A percentile compares a stretch with the other conserved stretches of the same genome.
Evolutionary conservation across 2,113 vertebrate genomes (phyloP).

Genomic region (Oreochromis niloticus): DNA sequence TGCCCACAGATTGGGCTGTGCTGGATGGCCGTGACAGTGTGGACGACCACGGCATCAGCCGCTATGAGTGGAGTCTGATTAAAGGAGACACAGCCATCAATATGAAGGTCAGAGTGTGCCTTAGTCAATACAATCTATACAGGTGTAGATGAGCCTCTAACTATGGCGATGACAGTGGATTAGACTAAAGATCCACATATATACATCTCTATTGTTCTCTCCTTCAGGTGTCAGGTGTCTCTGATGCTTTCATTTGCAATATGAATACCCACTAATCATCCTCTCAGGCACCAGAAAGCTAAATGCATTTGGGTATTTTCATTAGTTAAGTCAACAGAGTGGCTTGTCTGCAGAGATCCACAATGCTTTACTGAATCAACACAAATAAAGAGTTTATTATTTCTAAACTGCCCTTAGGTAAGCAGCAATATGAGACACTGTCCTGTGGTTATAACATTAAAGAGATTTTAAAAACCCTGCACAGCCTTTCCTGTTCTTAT

Average conservation of each 20-base stretch:
- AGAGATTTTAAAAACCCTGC: not conserved
- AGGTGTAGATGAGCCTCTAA: not conserved
- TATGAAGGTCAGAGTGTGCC: constrained; percentile 82
- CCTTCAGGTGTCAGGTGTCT: not conserved
- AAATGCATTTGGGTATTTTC: constrained; percentile 11
- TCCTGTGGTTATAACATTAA: not conserved
- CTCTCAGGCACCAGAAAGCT: not conserved
- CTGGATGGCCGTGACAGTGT: constrained; percentile 89
- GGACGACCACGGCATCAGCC: constrained; percentile 82
- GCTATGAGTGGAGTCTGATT: constrained; percentile 84
- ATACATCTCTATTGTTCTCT: not conserved
- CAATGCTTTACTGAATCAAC: not conserved
- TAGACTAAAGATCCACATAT: not conserved
- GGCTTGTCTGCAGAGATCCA: not conserved
- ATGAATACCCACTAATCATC: not conserved
- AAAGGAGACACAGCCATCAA: constrained; percentile 79
- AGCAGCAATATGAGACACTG: not conserved
- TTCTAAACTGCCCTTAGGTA: not conserved
- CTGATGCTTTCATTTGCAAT: not conserved
- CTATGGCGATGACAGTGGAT: not conserved
- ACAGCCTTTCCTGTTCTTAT: not conserved
- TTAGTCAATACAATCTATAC: not conserved
- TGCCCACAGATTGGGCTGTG: constrained; percentile 86
- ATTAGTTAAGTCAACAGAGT: constrained; percentile 25
- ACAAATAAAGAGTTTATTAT: constrained; percentile 36